Base-by-base conservation (phyloP, 2,888 invertebrate genomes). In the Caenorhabditis sp. region DNA sequence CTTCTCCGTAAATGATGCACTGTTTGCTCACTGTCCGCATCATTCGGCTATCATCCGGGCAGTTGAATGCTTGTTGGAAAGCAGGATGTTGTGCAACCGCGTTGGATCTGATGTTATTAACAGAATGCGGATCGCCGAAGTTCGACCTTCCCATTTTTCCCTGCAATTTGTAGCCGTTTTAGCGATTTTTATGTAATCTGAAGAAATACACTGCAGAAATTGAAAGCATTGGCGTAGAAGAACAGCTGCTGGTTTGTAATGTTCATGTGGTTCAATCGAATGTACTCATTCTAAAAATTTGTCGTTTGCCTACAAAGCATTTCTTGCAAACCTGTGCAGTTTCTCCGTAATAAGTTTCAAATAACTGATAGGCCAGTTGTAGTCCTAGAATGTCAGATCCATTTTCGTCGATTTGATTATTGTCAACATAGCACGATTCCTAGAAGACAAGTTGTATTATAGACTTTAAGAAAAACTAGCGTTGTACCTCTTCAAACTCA, bases 351-450 rank as follows among this genome's bases (percentile, higher is more conserved):
- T 20, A 26, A 3, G 20, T 13, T 50, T 50, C 45, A 1, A 50
- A 15, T n/a, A 62, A 24, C 6, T 17, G 1, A 11, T 68, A 58
- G 4, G 66, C 66, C 2, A 68, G 26, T 43, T 58, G 58, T 0
- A 32, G 0, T 8, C 66, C 66, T 11, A 68, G 17, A 0, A 68
- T 50, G 26, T 68, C 66, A 1, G 66, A 5, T 9, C 66, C 66
- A n/a, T 68, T 68, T 7, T 68, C 66, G 26, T 68, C 66, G n/a
- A 68, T 32, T 50, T 56, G 56, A 24, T 32, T 4, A 3, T 58
- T 17, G 11, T 0, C 3, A 4, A 17, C 26, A 6, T 27, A 27
- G 30, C 62, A 62, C 0, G 50, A 50, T 7, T 20, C 9, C 22
- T 45, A 17, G 15, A 41, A 45, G 5, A 41, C 17, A 41, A 6